Evolutionary conservation across 1,140 invertebrate genomes (phyloP).

Genomic region (Trinorchestia longiramus): DNA sequence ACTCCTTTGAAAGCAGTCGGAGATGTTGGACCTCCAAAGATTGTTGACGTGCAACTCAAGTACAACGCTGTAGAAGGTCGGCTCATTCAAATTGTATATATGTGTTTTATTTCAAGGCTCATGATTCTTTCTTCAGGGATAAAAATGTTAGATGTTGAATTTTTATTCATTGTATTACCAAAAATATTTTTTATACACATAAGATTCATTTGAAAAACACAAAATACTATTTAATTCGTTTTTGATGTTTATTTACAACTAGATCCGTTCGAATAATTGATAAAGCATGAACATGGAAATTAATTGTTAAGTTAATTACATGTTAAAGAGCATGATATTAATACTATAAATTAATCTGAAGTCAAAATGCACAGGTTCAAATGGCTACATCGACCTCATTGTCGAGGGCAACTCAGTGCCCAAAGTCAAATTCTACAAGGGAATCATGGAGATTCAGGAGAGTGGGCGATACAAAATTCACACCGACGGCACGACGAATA

Average conservation of each 20-base stretch:
- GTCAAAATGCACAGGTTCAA: slow-evolving; percentile 77
- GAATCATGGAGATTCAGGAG: slow-evolving; percentile 89
- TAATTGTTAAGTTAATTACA: neutral
- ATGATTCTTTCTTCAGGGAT: neutral
- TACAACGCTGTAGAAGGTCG: slow-evolving; percentile 92
- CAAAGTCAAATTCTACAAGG: slow-evolving; percentile 92
- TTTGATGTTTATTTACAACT: neutral
- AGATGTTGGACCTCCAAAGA: slow-evolving; percentile 83
- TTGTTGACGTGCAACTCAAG: slow-evolving; percentile 90
- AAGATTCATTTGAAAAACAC: neutral
- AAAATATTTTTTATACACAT: neutral
- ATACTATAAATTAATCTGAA: neutral
- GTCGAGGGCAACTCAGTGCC: slow-evolving; percentile 93
- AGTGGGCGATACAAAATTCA: slow-evolving; percentile 92
- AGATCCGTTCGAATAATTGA: neutral
- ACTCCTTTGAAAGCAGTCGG: slow-evolving; percentile 85
- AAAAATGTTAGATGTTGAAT: neutral
- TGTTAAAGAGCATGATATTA: neutral
- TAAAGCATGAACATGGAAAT: neutral
- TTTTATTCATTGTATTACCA: neutral
- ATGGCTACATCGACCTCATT: slow-evolving; percentile 87
- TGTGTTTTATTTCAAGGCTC: neutral
- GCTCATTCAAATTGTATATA: neutral
- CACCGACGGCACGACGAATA: slow-evolving; percentile 89
- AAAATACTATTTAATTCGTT: neutral